Base-by-base conservation (phyloP, 2,113 vertebrate genomes). In the Oryzias celebensis region DNA sequence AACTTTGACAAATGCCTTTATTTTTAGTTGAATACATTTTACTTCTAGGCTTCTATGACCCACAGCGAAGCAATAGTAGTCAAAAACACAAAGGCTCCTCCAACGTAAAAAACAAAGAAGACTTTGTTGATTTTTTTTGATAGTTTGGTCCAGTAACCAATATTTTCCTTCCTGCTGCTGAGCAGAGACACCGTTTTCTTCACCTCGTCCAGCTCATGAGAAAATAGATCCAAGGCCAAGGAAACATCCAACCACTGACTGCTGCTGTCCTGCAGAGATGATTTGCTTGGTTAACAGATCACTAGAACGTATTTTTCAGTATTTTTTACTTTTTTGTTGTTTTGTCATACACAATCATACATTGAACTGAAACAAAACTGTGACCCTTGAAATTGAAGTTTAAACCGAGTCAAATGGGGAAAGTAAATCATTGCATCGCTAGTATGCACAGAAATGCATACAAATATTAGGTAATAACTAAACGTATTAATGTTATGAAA, bases 61-160 rank as follows among this genome's bases (percentile, higher is more conserved):
- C 79, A 82, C 1, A 22, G 0, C 2, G 5, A 43, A 65, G 52
- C 68, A 20, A 73, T 23, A 18, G 7, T 6, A 7, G 5, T 1
- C 26, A 83, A 50, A 63, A 85, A 85, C 26, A 62, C 0, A 36
- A 0, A 12, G 15, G n/a, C 7, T 5, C 47, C 48, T 14, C 17
- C 24, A 15, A 80, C 2, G 24, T 85, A 85, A 8, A 49, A 13
- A 22, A 65, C n/a, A 4, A 70, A 55, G 23, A 75, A 82, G 48
- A 58, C 14, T 6, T 3, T 61, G 77, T 85, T 73, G 20, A 82
- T 31, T 7, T 1, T 67, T 24, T 70, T 26, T 45, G 51, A 28
- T 48, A 62, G 14, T 54, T 18, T 55, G 52, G 61, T 75, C 83
- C 79, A 82, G 52, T 53, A 67, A 36, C 65, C 58, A 0, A 55